A percentile compares a stretch with the other conserved stretches of the same genome.
These are phyloP conservation scores for Speoplatyrhinus poulsoni DNA, from an alignment of 2,113 vertebrate species.

Conservation along the genomic window DNA sequence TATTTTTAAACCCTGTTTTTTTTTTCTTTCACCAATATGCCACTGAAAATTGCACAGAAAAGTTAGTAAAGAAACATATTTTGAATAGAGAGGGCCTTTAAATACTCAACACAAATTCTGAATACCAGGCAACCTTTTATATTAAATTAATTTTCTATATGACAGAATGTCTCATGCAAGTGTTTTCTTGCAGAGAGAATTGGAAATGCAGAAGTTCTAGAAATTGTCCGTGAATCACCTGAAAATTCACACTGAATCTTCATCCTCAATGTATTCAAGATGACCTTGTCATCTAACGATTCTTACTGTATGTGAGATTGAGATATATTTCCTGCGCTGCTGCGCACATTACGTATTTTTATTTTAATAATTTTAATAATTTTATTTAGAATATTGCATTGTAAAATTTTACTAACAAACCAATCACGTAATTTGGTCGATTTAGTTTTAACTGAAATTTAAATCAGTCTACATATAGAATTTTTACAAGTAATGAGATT, in stretches of 20 bases:
- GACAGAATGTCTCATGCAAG: constrained; percentile 1
- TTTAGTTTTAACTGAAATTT: not conserved
- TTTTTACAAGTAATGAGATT: not conserved
- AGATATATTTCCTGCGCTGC: too few species aligned
- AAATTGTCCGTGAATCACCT: constrained; percentile 31
- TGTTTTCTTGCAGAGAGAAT: constrained; percentile 57
- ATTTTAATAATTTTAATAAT: not conserved
- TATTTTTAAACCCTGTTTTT: too few species aligned
- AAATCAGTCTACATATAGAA: too few species aligned
- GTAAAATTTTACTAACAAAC: not conserved
- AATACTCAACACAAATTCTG: too few species aligned
- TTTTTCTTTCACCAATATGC: too few species aligned
- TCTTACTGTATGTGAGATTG: too few species aligned
- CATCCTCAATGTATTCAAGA: not conserved
- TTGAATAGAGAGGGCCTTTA: too few species aligned
- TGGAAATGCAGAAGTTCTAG: constrained; percentile 73
- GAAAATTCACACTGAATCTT: not conserved
- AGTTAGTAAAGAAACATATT: too few species aligned
- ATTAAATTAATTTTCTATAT: too few species aligned
- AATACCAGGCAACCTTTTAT: too few species aligned
- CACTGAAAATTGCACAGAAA: too few species aligned
- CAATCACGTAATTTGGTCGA: not conserved
- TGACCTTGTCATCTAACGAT: not conserved
- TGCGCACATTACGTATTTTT: too few species aligned
- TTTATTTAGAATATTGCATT: not conserved